Percentiles rank a stretch among this genome's conserved stretches.
phyloP scores from a whole-genome alignment of 2,888 invertebrate genomes.

The Leistus spinibarbis region DNA sequence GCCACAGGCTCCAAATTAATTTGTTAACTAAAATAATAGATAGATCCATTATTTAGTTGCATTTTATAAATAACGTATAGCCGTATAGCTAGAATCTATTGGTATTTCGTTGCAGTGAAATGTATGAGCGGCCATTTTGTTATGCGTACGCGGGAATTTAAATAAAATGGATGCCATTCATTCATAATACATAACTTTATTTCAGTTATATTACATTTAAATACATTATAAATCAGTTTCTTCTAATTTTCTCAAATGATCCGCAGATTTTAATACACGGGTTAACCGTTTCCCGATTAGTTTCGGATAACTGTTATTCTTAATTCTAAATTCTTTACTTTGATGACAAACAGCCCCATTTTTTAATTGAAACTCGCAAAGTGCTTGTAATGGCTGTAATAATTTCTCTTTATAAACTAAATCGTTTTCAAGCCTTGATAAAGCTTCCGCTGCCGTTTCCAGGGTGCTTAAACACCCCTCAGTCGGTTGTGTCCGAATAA shows the following conservation, averaged over 20 bases:
- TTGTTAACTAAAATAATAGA: too few relatives aligned
- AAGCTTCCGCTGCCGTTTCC: constrained; percentile 81
- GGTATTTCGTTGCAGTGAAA: too few relatives aligned
- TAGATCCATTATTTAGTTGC: too few relatives aligned
- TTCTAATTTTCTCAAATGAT: constrained; percentile 37
- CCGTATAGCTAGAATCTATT: too few relatives aligned
- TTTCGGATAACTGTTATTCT: constrained; percentile 79
- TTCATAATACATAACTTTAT: too few relatives aligned
- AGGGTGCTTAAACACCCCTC: constrained; percentile 90
- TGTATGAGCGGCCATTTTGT: too few relatives aligned
- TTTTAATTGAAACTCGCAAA: constrained; percentile 85
- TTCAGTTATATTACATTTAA: too few relatives aligned
- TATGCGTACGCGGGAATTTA: too few relatives aligned
- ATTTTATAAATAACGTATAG: too few relatives aligned
- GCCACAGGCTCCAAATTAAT: too few relatives aligned
- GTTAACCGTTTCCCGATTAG: constrained; percentile 79
- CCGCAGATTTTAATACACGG: constrained; percentile 59
- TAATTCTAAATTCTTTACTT: constrained; percentile 87
- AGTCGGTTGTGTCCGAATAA: constrained; percentile 91
- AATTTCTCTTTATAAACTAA: constrained; percentile 69
- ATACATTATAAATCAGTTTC: constrained; percentile 21
- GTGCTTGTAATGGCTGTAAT: constrained; percentile 77
- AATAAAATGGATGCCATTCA: too few relatives aligned
- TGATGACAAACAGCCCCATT: constrained; percentile 94
- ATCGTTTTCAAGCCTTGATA: constrained; percentile 77